These are phyloP conservation scores for Hormaphis cornu DNA, from an alignment of 1,140 invertebrate species.

Conservation along the genomic window DNA sequence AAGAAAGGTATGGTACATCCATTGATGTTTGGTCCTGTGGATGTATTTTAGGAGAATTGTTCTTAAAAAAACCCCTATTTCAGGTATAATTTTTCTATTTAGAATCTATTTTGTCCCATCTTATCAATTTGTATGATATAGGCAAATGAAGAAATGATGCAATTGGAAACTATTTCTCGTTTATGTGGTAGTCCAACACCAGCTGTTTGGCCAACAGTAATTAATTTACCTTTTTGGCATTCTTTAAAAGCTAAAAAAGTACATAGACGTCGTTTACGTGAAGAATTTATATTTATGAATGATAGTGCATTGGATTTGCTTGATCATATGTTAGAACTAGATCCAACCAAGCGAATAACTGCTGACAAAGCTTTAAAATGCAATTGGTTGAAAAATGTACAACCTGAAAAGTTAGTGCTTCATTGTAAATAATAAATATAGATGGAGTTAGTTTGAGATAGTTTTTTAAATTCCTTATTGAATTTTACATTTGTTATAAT, in stretches of 20 bases:
- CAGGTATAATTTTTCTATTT: constrained; percentile 50
- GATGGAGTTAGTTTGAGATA: too few species aligned
- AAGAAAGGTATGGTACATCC: constrained; percentile 94
- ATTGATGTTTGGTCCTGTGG: constrained; percentile 99
- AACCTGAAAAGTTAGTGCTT: constrained; percentile 70
- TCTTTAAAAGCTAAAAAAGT: constrained; percentile 85
- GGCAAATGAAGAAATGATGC: constrained; percentile 86
- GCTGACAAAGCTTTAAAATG: constrained; percentile 89
- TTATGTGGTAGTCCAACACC: constrained; percentile 93
- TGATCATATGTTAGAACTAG: constrained; percentile 92
- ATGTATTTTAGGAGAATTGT: constrained; percentile 97
- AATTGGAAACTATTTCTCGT: constrained; percentile 88
- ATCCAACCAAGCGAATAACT: constrained; percentile 86
- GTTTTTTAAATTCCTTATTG: too few species aligned
- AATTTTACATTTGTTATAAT: too few species aligned
- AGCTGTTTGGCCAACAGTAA: constrained; percentile 95
- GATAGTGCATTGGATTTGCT: constrained; percentile 78
- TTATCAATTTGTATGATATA: constrained; percentile 41
- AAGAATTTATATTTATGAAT: constrained; percentile 91
- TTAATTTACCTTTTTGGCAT: constrained; percentile 85
- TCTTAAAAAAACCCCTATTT: constrained; percentile 92
- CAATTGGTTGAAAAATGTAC: constrained; percentile 85
- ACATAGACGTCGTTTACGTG: constrained; percentile 75
- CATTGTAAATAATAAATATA: too few species aligned
- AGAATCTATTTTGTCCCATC: background rate